These are phyloP conservation scores for Sebastes diaconus DNA, from an alignment of 2,797 vertebrate species.

Conservation along the genomic window DNA sequence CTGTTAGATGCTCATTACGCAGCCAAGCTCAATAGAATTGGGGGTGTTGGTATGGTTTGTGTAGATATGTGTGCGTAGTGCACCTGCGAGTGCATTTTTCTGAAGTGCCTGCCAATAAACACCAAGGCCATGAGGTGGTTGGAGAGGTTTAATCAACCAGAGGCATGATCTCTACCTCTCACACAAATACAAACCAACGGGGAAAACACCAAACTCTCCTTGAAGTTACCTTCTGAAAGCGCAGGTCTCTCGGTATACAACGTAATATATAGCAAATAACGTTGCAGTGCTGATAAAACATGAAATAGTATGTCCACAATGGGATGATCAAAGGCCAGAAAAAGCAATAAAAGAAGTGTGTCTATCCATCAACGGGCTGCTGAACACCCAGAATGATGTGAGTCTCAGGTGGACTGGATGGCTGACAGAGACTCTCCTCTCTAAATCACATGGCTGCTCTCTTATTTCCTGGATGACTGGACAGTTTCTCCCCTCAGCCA, in stretches of 20 bases:
- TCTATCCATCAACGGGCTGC: conserved; percentile 69
- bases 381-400: conserved; percentile 64
- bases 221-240: conserved; percentile 44
- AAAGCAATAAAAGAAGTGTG: conserved; percentile 70
- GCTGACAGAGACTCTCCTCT: conserved; percentile 57
- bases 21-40: conserved; percentile 61
- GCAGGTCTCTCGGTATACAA: conserved; percentile 4
- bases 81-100: conserved; percentile 51
- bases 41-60: conserved; percentile 19
- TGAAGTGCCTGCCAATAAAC: conserved; percentile 68
- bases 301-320: conserved; percentile 61
- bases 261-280: conserved; percentile 52
- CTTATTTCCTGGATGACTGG: conserved; percentile 80
- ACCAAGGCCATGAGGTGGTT: conserved; percentile 60
- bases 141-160: conserved; percentile 64
- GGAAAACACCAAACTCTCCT: conserved; percentile 36
- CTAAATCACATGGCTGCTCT: conserved; percentile 72
- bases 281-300: conserved; percentile 52
- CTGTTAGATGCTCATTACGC: conserved; percentile 74
- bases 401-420: conserved; percentile 70
- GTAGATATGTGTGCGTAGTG: conserved; percentile 9
- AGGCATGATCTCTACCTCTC: conserved; percentile 37
- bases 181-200: not conserved
- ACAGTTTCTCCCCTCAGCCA: conserved; percentile 61
- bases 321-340: conserved; percentile 73